Evolutionary conservation across 2,797 vertebrate species (phyloP).

Genomic region (Clangula hyemalis): DNA sequence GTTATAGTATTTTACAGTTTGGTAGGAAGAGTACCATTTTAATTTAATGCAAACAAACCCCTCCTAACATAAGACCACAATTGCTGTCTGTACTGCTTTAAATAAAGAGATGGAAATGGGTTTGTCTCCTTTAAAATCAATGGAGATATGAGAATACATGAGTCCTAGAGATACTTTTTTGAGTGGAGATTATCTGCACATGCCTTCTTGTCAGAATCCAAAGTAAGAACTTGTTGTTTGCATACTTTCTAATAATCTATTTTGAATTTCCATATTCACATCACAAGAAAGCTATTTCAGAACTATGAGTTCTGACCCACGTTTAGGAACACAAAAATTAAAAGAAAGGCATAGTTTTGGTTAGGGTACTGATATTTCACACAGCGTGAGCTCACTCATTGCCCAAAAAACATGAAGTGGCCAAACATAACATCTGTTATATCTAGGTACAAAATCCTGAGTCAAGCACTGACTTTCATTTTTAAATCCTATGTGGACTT

Average conservation of each 20-base stretch:
- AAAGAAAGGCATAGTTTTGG: neutral
- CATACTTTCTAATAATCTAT: neutral
- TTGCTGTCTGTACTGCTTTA: neutral
- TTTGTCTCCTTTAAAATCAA: neutral
- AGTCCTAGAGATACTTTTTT: neutral
- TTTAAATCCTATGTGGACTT: neutral
- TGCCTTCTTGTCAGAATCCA: neutral
- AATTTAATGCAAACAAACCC: neutral
- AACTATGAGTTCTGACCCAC: neutral
- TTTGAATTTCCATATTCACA: neutral
- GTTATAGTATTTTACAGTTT: neutral
- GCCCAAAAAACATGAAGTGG: neutral
- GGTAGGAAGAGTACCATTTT: neutral
- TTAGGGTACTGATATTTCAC: neutral
- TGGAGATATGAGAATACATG: neutral
- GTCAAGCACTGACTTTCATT: neutral
- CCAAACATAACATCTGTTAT: neutral
- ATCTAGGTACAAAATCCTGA: neutral
- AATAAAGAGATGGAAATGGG: neutral
- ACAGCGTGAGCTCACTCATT: neutral
- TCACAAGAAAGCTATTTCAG: neutral
- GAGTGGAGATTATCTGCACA: neutral
- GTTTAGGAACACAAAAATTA: neutral
- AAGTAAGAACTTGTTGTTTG: neutral
- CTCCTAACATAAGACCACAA: neutral